These are phyloP conservation scores for Ips typographus DNA, from an alignment of 1,140 invertebrate species.

Conservation along the genomic window DNA sequence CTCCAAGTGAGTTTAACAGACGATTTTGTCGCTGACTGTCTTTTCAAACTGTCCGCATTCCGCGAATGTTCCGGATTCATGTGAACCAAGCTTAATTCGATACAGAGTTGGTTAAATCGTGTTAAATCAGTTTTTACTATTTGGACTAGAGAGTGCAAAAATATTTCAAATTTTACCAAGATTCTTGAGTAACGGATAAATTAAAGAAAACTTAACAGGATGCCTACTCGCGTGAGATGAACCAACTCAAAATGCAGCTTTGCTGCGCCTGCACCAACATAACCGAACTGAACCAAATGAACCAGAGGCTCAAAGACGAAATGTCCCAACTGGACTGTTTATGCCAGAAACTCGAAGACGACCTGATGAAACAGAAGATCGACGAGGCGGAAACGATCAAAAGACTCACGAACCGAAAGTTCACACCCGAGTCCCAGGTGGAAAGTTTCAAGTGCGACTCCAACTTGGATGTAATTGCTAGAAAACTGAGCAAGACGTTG, in stretches of 20 bases:
- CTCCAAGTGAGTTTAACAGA: no score
- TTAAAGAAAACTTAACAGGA: conserved; percentile 12
- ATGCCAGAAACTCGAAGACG: conserved; percentile 44
- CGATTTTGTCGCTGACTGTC: no score
- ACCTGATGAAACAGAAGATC: conserved; percentile 47
- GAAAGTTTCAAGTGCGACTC: conserved; percentile 24
- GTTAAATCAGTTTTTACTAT: neutral
- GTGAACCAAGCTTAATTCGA: no score
- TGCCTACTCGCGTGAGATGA: conserved; percentile 36
- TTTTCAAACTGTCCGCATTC: no score
- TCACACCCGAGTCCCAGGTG: neutral
- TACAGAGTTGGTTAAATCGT: neutral
- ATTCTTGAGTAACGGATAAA: no score
- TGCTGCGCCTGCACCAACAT: conserved; percentile 39
- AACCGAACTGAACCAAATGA: conserved; percentile 40
- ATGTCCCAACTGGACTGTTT: conserved; percentile 36
- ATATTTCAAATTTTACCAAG: no score
- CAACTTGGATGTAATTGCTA: conserved; percentile 41
- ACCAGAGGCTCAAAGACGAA: conserved; percentile 41
- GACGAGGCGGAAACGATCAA: conserved; percentile 46
- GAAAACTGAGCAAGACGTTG: conserved; percentile 42
- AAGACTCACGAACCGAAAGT: conserved; percentile 31
- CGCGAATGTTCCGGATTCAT: no score
- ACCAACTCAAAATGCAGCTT: conserved; percentile 42
- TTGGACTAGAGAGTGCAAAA: neutral